Conservation (phyloP, 1,140 invertebrate species). For the Drusus annulatus region DNA sequence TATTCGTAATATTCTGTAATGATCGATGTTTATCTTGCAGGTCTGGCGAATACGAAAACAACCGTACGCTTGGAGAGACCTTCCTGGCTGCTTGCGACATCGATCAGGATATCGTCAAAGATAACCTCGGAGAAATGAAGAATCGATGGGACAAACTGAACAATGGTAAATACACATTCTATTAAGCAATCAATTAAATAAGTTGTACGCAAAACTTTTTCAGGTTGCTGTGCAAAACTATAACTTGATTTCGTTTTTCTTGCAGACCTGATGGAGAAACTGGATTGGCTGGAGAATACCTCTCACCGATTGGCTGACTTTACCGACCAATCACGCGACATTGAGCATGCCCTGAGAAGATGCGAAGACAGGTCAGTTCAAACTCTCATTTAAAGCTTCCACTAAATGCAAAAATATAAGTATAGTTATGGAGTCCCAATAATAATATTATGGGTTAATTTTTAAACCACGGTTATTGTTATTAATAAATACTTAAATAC, state of each 20-base stretch:
- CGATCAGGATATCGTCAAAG: slow-evolving; percentile 91
- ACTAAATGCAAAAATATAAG: no score
- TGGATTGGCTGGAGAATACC: slow-evolving; percentile 84
- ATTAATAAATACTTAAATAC: no score
- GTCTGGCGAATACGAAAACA: slow-evolving; percentile 93
- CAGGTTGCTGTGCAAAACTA: no score
- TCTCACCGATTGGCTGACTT: slow-evolving; percentile 87
- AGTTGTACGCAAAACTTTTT: no score
- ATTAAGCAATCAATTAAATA: no score
- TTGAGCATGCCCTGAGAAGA: slow-evolving; percentile 85
- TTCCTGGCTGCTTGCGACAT: slow-evolving; percentile 89
- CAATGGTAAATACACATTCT: slow-evolving; percentile 74
- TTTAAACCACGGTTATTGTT: no score
- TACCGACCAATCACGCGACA: slow-evolving; percentile 86
- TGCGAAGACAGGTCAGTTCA: slow-evolving; percentile 81
- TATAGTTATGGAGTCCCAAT: no score
- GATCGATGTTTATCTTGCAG: slow-evolving; percentile 63
- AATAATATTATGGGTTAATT: no score
- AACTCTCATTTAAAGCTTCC: no score
- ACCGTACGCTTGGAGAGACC: slow-evolving; percentile 86
- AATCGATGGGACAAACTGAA: slow-evolving; percentile 93
- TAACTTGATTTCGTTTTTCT: no score
- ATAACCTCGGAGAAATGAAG: slow-evolving; percentile 85
- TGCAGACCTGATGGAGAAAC: slow-evolving; percentile 76
- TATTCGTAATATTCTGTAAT: no score